A percentile compares a stretch with the other conserved stretches of the same genome.
phyloP scores from a whole-genome alignment of 1,140 invertebrate species.

The Brachionus manjavacas region DNA sequence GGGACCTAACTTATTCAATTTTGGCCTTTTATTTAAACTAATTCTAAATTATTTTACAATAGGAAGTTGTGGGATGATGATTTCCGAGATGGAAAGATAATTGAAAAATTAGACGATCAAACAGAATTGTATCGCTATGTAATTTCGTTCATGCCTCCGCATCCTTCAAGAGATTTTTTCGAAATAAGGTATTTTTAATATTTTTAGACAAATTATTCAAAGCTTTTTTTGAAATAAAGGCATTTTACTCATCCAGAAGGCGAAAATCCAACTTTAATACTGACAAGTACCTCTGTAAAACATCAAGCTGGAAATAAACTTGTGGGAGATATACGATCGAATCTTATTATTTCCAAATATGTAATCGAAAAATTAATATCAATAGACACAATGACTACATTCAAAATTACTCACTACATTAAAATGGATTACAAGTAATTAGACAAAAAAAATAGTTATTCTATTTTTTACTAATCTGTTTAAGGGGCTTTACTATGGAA shows the following conservation, averaged over 20 bases:
- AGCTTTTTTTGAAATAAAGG: not conserved
- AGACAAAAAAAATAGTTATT: not conserved
- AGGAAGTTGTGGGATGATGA: constrained; percentile 80
- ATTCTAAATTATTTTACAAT: not conserved
- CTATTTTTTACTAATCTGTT: not conserved
- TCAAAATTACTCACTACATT: constrained; percentile 32
- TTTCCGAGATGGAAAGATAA: constrained; percentile 72
- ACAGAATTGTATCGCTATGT: constrained; percentile 87
- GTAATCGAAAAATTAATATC: constrained; percentile 17
- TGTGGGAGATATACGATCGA: constrained; percentile 8
- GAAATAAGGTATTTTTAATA: constrained; percentile 67
- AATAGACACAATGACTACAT: constrained; percentile 12
- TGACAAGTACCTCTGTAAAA: constrained; percentile 24
- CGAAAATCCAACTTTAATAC: not conserved
- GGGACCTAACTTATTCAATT: not conserved
- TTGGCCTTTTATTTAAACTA: not conserved
- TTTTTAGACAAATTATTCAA: not conserved
- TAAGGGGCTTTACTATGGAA: constrained; percentile 17
- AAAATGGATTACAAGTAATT: constrained; percentile 26
- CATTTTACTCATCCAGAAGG: not conserved
- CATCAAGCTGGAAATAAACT: constrained; percentile 37
- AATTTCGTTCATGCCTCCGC: constrained; percentile 71
- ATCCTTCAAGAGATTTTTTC: constrained; percentile 78
- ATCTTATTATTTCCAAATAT: constrained; percentile 30
- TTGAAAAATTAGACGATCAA: constrained; percentile 72